Conservation (phyloP, 2,113 vertebrate genomes). For the Aramus guarauna region DNA sequence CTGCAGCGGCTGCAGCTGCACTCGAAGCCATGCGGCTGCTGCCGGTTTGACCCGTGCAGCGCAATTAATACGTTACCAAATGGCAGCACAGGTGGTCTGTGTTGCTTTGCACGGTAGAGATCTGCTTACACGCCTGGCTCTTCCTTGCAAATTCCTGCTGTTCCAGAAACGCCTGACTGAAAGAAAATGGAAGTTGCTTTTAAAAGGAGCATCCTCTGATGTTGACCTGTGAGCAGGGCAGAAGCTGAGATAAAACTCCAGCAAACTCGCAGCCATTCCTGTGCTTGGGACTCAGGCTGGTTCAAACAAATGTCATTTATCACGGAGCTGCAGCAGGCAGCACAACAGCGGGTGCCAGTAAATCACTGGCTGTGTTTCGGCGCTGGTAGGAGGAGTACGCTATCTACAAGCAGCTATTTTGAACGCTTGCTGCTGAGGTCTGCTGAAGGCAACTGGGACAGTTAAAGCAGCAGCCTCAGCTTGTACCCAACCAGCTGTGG, state of each 20-base stretch:
- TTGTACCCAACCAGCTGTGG: rapidly evolving
- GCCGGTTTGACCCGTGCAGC: rapidly evolving
- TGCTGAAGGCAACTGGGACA: background rate
- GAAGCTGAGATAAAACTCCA: background rate
- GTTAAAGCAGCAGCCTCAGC: background rate
- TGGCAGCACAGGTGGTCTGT: background rate
- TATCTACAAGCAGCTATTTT: background rate
- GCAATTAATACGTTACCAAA: background rate
- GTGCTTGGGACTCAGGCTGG: background rate
- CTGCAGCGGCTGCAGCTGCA: background rate
- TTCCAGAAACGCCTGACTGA: background rate
- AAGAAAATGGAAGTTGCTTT: background rate
- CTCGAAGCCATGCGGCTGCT: rapidly evolving
- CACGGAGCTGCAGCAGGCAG: background rate
- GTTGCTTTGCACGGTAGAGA: background rate
- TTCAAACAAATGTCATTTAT: background rate
- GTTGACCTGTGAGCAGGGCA: too few species aligned
- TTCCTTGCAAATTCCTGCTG: background rate
- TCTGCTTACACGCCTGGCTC: background rate
- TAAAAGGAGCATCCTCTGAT: background rate
- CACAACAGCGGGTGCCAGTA: background rate
- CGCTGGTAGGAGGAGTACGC: rapidly evolving
- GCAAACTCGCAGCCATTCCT: rapidly evolving
- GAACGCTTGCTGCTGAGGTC: background rate
- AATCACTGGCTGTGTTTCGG: background rate